A percentile compares a stretch with the other conserved stretches of the same genome.
Conservation (phyloP, 1,140 invertebrate species). For the Drosophila bocqueti region DNA sequence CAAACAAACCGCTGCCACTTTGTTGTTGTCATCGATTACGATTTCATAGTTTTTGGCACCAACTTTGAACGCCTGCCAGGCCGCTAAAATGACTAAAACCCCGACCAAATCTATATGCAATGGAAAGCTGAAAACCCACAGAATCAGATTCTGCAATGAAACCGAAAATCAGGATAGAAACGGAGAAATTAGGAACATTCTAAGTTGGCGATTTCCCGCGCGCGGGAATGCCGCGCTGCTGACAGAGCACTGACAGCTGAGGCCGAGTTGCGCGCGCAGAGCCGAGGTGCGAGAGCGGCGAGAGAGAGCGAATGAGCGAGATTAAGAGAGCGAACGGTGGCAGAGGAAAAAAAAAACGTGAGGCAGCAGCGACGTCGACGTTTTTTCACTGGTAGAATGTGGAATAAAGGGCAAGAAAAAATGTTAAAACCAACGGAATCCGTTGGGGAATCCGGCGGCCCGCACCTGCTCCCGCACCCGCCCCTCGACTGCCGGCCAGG, state of each 20-base stretch:
- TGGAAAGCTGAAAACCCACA: conserved; percentile 53
- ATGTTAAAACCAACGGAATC: conserved; percentile 47
- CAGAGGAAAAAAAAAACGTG: conserved; percentile 48
- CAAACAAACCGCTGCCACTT: conserved; percentile 66
- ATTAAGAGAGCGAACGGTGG: conserved; percentile 29
- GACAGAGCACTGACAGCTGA: conserved; percentile 66
- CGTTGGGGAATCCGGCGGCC: conserved; percentile 21
- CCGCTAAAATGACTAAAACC: conserved; percentile 57
- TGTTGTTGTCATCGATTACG: conserved; percentile 62
- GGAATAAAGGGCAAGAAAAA: conserved; percentile 47
- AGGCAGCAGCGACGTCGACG: conserved; percentile 49
- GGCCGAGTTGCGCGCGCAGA: conserved; percentile 36
- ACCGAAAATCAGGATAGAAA: conserved; percentile 54
- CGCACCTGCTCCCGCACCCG: conserved; percentile 48
- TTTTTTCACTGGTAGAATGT: conserved; percentile 38
- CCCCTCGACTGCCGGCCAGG: conserved; percentile 12
- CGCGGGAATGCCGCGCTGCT: conserved; percentile 73
- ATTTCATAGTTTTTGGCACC: conserved; percentile 61
- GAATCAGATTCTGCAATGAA: conserved; percentile 65
- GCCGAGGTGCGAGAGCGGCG: conserved; percentile 18
- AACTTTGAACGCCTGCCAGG: conserved; percentile 38
- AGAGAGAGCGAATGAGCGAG: conserved; percentile 27
- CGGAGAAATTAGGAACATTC: conserved; percentile 48
- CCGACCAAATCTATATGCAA: not conserved
- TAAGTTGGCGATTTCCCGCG: conserved; percentile 78